phyloP scores from a whole-genome alignment of 2,113 vertebrate species.

The Dromaius novaehollandiae region DNA sequence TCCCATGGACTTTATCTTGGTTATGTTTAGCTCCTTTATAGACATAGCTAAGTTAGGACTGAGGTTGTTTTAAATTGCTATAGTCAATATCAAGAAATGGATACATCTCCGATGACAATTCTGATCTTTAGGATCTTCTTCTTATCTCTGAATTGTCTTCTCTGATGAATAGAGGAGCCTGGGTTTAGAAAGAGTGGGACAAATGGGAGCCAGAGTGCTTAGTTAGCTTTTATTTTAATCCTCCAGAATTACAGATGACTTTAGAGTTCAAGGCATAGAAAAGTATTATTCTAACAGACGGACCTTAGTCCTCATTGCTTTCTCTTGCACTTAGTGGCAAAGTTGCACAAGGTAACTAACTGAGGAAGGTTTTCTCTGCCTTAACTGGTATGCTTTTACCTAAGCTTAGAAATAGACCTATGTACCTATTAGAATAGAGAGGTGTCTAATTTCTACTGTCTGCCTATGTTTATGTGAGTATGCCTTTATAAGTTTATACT shows the following conservation, averaged over 20 bases:
- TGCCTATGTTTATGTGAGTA: not conserved
- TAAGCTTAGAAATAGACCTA: not conserved
- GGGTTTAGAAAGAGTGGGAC: not conserved
- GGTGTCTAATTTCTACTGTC: not conserved
- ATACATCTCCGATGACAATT: not conserved
- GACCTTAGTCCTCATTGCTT: not conserved
- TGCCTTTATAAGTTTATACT: not conserved
- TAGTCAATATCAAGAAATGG: not conserved
- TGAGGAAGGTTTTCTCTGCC: not conserved
- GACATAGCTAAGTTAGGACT: not conserved
- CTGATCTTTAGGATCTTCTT: not conserved
- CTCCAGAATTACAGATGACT: not conserved
- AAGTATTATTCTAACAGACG: not conserved
- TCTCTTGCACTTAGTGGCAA: not conserved
- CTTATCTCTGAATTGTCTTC: not conserved
- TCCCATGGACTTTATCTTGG: not conserved
- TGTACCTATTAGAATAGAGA: accelerated
- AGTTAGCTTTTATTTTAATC: not conserved
- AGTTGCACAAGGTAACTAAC: not conserved
- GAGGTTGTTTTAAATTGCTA: accelerated
- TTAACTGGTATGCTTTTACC: not conserved
- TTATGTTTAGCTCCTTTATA: not conserved
- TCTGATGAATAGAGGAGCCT: not conserved
- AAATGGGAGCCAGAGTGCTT: not conserved
- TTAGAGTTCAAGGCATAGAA: not conserved